Percentiles rank a stretch among this genome's conserved stretches.
Conservation (phyloP, 1,140 invertebrate genomes). For the Orchesella cincta region DNA sequence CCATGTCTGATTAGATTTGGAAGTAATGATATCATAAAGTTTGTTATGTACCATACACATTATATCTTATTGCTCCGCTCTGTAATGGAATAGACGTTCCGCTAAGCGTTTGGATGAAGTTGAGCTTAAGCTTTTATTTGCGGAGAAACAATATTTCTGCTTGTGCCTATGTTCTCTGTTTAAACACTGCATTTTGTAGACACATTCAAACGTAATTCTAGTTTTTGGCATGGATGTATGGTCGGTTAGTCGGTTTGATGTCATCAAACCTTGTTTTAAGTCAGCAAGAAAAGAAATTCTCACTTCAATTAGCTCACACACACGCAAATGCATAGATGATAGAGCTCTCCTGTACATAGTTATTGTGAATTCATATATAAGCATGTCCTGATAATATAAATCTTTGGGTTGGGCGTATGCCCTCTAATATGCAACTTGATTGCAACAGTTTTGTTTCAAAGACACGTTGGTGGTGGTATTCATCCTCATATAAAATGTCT, state of each 20-base stretch:
- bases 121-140: too few species aligned
- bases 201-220: neutral
- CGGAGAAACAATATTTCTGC: neutral
- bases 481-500: too few species aligned
- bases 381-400: too few species aligned
- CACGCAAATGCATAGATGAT: too few species aligned
- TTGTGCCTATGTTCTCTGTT: neutral
- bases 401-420: too few species aligned
- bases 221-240: neutral
- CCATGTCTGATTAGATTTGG: slow-evolving; percentile 19
- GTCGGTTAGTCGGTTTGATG: neutral
- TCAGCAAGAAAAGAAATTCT: neutral
- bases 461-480: too few species aligned
- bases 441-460: too few species aligned
- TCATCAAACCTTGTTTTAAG: neutral
- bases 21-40: slow-evolving; percentile 6
- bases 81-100: too few species aligned
- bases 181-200: neutral
- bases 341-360: too few species aligned
- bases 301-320: neutral
- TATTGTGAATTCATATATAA: too few species aligned
- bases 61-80: neutral
- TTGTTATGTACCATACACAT: neutral
- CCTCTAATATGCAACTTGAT: too few species aligned
- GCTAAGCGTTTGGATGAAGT: too few species aligned